Evolutionary conservation across 2,888 invertebrate genomes (phyloP).

Genomic region (Meteorus cinctellus): DNA sequence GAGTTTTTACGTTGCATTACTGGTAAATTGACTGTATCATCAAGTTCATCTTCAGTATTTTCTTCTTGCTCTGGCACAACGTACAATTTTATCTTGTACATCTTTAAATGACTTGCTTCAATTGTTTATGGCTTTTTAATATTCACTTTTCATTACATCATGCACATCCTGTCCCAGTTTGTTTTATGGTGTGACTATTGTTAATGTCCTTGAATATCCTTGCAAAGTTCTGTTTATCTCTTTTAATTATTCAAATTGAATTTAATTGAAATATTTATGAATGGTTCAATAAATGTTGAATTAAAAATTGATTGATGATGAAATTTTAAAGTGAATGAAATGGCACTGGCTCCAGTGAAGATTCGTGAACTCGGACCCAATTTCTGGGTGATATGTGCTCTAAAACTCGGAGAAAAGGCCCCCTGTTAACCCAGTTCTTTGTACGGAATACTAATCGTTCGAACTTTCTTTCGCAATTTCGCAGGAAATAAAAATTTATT

Average conservation of each 20-base stretch:
- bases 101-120: constrained; percentile 41
- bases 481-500: constrained; percentile 35
- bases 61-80: constrained; percentile 62
- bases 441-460: constrained; percentile 50
- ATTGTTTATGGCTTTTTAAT: constrained; percentile 2
- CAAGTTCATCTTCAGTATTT: constrained; percentile 50
- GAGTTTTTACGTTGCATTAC: constrained; percentile 59
- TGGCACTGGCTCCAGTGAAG: constrained; percentile 30
- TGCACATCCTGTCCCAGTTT: not conserved
- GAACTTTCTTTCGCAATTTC: constrained; percentile 50
- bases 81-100: constrained; percentile 62
- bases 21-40: constrained; percentile 52
- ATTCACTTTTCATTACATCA: constrained; percentile 15
- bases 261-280: not conserved
- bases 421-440: constrained; percentile 52
- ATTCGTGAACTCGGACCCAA: constrained; percentile 35
- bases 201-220: not conserved
- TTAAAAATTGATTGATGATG: constrained; percentile 20
- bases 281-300: not conserved
- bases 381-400: constrained; percentile 31
- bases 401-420: constrained; percentile 50
- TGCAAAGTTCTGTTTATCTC: not conserved
- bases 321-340: constrained; percentile 17
- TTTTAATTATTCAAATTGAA: not conserved
- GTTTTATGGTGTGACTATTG: constrained; percentile 3